These are phyloP conservation scores for Aleiodes sp. DNA, from an alignment of 1,140 invertebrate genomes.

Conservation along the genomic window DNA sequence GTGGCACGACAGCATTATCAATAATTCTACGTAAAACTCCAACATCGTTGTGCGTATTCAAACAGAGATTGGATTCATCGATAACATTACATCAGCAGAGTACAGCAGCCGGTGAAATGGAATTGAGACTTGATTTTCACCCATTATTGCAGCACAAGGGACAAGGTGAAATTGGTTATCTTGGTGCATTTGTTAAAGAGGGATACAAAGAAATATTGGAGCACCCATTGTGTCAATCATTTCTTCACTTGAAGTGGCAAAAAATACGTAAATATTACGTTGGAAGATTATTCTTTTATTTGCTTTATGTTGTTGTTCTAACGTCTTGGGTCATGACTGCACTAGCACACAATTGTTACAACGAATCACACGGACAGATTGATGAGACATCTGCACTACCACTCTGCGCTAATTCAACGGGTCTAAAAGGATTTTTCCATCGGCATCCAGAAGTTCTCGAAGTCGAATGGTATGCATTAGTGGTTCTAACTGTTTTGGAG, in stretches of 20 bases:
- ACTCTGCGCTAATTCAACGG: constrained; percentile 78
- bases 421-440: constrained; percentile 75
- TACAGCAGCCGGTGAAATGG: constrained; percentile 79
- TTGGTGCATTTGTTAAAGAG: constrained; percentile 84
- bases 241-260: constrained; percentile 87
- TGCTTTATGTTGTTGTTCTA: constrained; percentile 81
- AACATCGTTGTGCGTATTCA: constrained; percentile 79
- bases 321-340: constrained; percentile 81
- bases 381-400: constrained; percentile 41
- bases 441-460: constrained; percentile 78
- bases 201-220: constrained; percentile 84
- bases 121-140: constrained; percentile 83
- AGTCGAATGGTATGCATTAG: constrained; percentile 80
- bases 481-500: constrained; percentile 78
- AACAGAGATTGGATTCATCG: constrained; percentile 79
- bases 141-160: constrained; percentile 81
- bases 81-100: constrained; percentile 82
- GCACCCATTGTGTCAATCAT: constrained; percentile 84
- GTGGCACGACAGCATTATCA: constrained; percentile 82
- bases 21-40: constrained; percentile 85
- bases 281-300: constrained; percentile 79
- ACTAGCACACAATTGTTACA: constrained; percentile 81
- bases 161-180: constrained; percentile 80
- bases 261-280: constrained; percentile 90
- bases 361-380: constrained; percentile 64